Conservation (phyloP, 1,140 invertebrate genomes). For the Saccostrea echinata region DNA sequence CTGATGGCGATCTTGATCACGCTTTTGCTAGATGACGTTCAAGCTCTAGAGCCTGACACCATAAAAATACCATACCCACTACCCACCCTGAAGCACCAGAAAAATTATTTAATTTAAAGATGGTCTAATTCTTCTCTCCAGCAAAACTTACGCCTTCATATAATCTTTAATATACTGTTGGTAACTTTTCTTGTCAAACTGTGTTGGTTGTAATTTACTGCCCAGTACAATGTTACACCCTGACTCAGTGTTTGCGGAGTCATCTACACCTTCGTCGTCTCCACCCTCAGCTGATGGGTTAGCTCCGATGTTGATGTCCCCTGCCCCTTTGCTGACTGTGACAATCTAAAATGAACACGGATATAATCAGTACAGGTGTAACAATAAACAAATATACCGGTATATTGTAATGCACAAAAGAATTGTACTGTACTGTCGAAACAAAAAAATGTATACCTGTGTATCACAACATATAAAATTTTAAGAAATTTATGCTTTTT, state of each 20-base stretch:
- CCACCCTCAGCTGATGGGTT: slow-evolving; percentile 41
- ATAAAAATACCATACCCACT: not conserved
- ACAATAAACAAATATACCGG: no score
- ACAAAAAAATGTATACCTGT: no score
- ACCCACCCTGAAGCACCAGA: not conserved
- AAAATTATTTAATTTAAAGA: not conserved
- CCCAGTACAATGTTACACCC: slow-evolving; percentile 21
- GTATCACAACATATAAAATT: no score
- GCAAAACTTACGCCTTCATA: slow-evolving; percentile 40
- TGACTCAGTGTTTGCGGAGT: slow-evolving; percentile 1
- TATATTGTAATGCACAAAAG: no score
- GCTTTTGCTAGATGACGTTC: no score
- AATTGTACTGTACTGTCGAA: no score
- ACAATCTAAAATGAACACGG: not conserved
- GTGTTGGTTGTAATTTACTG: slow-evolving; percentile 40
- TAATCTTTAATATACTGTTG: slow-evolving; percentile 34
- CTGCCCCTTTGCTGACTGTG: not conserved
- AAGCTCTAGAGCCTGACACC: no score
- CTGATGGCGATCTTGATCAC: no score
- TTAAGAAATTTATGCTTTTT: no score
- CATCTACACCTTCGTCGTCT: slow-evolving; percentile 12
- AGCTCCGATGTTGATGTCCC: slow-evolving; percentile 28
- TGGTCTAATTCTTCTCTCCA: not conserved
- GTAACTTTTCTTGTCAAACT: slow-evolving; percentile 48
- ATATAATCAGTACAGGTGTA: no score